Conservation (phyloP, 1,140 invertebrate genomes). For the Myzus persicae region DNA sequence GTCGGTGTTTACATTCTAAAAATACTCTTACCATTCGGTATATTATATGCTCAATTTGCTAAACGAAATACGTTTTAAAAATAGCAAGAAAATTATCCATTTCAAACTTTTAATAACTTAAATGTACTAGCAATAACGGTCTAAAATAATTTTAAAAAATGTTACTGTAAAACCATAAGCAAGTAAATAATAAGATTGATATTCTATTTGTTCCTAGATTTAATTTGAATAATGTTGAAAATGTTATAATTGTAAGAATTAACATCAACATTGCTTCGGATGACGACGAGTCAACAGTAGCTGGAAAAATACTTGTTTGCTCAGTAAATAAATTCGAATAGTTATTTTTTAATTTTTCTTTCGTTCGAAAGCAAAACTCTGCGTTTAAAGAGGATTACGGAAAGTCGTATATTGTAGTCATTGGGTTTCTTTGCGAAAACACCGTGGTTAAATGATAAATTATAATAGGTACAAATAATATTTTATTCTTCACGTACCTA, state of each 20-base stretch:
- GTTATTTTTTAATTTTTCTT: neutral
- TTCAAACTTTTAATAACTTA: neutral
- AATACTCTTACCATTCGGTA: no score
- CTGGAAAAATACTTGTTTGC: neutral
- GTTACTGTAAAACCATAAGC: neutral
- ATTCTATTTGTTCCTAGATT: neutral
- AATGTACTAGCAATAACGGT: neutral
- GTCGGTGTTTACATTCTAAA: no score
- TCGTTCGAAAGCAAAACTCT: neutral
- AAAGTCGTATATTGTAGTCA: neutral
- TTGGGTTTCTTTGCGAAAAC: neutral
- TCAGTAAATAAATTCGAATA: neutral
- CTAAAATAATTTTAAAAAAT: neutral
- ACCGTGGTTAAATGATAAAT: no score
- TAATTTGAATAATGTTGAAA: neutral
- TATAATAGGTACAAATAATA: neutral
- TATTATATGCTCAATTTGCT: no score
- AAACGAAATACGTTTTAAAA: neutral
- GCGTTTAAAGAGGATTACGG: neutral
- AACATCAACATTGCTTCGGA: neutral
- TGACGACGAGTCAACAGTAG: neutral
- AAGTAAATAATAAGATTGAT: neutral
- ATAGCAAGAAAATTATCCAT: neutral
- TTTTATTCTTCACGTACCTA: neutral
- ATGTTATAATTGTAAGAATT: no score